A percentile compares a stretch with the other conserved stretches of the same genome.
phyloP scores from a whole-genome alignment of 2,113 vertebrate genomes.

The Sapayoa aenigma region DNA sequence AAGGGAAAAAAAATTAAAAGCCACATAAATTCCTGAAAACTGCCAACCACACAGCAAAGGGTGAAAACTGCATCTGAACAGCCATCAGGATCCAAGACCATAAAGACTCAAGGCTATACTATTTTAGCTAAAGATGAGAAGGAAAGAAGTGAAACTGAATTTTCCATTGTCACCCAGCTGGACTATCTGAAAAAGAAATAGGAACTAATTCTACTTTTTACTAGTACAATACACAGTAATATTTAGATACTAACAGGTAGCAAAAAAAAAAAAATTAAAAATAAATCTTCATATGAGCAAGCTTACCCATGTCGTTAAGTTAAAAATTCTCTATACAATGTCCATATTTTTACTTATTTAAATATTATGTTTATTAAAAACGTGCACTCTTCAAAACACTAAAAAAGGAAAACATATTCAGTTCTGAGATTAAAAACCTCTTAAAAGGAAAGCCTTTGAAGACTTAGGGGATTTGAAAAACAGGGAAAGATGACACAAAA shows the following conservation, averaged over 20 bases:
- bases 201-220: neutral
- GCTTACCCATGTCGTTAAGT: neutral
- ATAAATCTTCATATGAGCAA: neutral
- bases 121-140: neutral
- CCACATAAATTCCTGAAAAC: neutral
- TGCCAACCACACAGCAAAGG: neutral
- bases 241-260: neutral
- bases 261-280: neutral
- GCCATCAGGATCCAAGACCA: neutral
- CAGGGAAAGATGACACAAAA: neutral
- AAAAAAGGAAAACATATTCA: neutral
- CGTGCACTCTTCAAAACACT: neutral
- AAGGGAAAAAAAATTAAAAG: neutral
- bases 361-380: neutral
- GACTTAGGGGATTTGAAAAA: neutral
- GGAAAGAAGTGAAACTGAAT: neutral
- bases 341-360: neutral
- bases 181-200: neutral
- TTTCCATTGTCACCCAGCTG: neutral
- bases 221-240: neutral
- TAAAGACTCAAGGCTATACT: neutral
- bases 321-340: neutral
- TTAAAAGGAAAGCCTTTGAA: neutral
- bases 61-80: neutral
- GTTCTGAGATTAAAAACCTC: neutral